Evolutionary conservation across 2,888 invertebrate species (phyloP), one percentile per base, ranked within the genome.

Genomic region (Danaus chrysippus): DNA sequence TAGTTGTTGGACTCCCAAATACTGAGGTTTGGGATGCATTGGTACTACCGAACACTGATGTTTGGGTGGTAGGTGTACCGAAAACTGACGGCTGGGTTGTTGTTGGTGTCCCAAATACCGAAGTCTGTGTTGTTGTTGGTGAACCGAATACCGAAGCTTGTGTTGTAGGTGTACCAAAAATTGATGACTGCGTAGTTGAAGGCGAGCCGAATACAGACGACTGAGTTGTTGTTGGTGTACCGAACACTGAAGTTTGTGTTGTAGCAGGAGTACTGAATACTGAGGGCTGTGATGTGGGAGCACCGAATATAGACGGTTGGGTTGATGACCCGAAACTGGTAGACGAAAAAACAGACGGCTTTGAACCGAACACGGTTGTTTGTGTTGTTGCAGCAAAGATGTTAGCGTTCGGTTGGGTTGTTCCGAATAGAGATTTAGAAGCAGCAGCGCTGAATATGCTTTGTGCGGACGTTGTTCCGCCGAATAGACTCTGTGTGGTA

Each of bases 1-100:
- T 81, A 0, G 81, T 71, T 0, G 85, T 76, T 43, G 77, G 71
- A 1, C 76, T 66, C 12, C 79, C 80, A 43, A 79, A 80, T n/a
- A 78, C 70, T 0, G 82, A 77, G 1, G 75, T 55, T 63, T 76
- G 76, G 3, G 76, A 70, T 17, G 75, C 68, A 6, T 63, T 65
- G 5, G 74, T 63, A 6, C 72, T 68, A 0, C 80, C 79, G 46
- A 81, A 81, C 34, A 78, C 69, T 10, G 82, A 76, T 0, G 73
- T 61, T 54, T 74, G 75, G 0, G 73, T 70, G 10, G 75, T 70
- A 9, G 46, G 13, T 9, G 9, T 46, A 46, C 46, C 46, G 15
- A 46, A 46, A 8, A 46, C 46, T n/a, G 46, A 46, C 67, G 9
- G 62, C 65, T 6, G 70, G 54, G 0, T 69, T 11, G 72, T 66